Base-by-base conservation (phyloP, 2,888 invertebrate species). In the Toxonevra muliebris region DNA sequence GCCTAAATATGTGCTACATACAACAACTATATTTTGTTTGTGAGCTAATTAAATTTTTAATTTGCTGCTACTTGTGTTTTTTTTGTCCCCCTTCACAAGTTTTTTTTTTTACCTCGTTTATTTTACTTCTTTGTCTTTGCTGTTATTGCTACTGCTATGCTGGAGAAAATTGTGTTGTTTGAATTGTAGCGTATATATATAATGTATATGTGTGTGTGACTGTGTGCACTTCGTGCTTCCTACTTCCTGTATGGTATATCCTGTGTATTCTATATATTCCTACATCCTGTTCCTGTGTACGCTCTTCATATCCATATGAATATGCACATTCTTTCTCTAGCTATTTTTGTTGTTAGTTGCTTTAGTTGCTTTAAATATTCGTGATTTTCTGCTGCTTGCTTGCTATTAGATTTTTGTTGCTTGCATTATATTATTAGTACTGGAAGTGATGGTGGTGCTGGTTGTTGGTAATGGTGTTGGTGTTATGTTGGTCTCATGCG, bases 41-140 rank as follows among this genome's bases (percentile, higher is more conserved):
- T 52, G 60, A 60, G 60, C 60, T 59, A 65, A 65, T 65, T 65
- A 65, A 60, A 65, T 65, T 65, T 65, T 65, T 65, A 65, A 59
- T 65, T 65, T 53, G 58, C 62, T 30, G 42, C 50, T 17, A 19
- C 48, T 30, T 43, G 41, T n/a, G 10, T 43, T 45, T 17, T 59
- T 19, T 17, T 17, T 17, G 42, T 41, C 13, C 12, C 40, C 58
- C 1, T 13, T 54, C 12, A 48, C 48, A 13, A 4, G 5, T n/a
- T 48, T 48, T n/a, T n/a, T n/a, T n/a, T n/a, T n/a, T n/a, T n/a
- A n/a, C n/a, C n/a, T n/a, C n/a, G n/a, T n/a, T n/a, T 48, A 15
- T 48, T 30, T 30, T 4, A 30, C 7, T 30, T 30, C 30, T 30
- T 30, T 30, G 30, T 30, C 30, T 30, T 30, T 30, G 30, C 30